Conservation (phyloP, 2,888 invertebrate genomes). For the Itoplectis maculator region DNA sequence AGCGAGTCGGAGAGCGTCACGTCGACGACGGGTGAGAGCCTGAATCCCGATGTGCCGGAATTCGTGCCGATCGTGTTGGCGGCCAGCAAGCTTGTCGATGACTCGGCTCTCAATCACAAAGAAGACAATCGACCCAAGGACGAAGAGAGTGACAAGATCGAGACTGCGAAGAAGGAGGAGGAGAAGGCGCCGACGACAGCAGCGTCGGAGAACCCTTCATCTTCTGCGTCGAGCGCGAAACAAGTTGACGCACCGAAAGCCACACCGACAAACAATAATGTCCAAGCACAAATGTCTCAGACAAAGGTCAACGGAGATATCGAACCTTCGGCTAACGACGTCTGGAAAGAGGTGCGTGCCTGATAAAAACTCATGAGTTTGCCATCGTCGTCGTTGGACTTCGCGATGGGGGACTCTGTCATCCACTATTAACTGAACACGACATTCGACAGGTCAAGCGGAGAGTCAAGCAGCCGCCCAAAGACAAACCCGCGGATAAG, state of each 20-base stretch:
- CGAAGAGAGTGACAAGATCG: constrained; percentile 70
- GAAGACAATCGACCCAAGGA: constrained; percentile 52
- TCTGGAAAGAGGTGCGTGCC: constrained; percentile 87
- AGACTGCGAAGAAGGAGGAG: constrained; percentile 77
- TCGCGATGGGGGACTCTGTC: constrained; percentile 31
- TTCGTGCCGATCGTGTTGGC: constrained; percentile 88
- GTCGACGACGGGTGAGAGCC: constrained; percentile 85
- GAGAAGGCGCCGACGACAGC: constrained; percentile 49
- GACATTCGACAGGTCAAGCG: constrained; percentile 83
- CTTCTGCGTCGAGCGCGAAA: constrained; percentile 19
- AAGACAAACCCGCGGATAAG: constrained; percentile 78
- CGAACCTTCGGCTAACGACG: constrained; percentile 82
- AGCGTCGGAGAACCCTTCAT: constrained; percentile 25
- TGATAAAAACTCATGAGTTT: constrained; percentile 45
- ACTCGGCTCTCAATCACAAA: constrained; percentile 67
- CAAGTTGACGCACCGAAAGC: constrained; percentile 25
- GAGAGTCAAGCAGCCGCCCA: constrained; percentile 82
- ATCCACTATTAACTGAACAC: constrained; percentile 55
- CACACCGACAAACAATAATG: constrained; percentile 36
- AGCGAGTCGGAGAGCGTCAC: constrained; percentile 78
- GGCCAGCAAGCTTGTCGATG: constrained; percentile 58
- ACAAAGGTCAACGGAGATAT: constrained; percentile 74
- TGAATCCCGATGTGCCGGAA: constrained; percentile 95
- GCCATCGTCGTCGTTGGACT: constrained; percentile 51
- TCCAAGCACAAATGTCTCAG: constrained; percentile 50